Evolutionary conservation across 2,888 invertebrate species (phyloP).

Genomic region (Leptura quadrifasciata): DNA sequence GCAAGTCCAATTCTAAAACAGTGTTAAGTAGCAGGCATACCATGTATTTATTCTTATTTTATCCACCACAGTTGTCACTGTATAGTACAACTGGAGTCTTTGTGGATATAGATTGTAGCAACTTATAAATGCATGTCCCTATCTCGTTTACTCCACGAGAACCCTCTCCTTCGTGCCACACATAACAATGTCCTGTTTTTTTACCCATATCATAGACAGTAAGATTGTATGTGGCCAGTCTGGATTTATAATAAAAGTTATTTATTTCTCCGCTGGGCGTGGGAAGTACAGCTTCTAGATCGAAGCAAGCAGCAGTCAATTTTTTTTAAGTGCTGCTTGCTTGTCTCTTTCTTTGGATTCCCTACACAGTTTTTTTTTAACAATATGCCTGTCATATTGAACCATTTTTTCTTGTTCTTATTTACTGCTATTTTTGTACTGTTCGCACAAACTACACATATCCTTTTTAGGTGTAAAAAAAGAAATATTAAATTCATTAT

Average conservation of each 20-base stretch:
- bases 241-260: no score
- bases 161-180: conserved; percentile 58
- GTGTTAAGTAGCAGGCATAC: conserved; percentile 52
- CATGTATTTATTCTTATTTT: conserved; percentile 60
- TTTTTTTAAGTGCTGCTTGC: no score
- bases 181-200: conserved; percentile 45
- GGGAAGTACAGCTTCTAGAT: neutral
- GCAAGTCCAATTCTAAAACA: conserved; percentile 47
- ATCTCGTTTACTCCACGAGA: conserved; percentile 56
- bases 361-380: no score
- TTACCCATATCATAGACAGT: conserved; percentile 4
- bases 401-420: no score
- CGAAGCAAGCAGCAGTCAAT: neutral
- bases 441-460: no score
- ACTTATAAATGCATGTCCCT: conserved; percentile 51
- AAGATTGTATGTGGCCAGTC: conserved; percentile 11
- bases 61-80: conserved; percentile 59
- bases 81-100: conserved; percentile 47
- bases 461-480: no score
- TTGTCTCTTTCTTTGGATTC: no score
- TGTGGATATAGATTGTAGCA: conserved; percentile 19
- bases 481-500: no score
- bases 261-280: neutral
- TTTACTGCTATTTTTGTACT: no score
- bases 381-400: no score